phyloP scores from a whole-genome alignment of 2,113 vertebrate species.

The Protobothrops flavoviridis region DNA sequence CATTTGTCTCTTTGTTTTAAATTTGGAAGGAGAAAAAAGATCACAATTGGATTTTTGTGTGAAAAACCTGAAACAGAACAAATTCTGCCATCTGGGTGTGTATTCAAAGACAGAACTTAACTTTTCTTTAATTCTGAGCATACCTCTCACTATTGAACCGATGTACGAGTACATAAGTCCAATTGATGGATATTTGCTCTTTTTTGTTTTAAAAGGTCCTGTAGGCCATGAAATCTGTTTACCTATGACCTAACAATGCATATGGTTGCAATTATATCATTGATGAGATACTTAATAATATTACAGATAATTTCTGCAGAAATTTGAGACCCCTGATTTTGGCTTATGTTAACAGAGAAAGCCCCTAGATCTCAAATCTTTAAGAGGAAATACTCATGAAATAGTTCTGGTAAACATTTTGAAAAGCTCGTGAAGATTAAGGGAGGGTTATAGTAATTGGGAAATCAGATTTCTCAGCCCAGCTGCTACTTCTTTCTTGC shows the following conservation, averaged over 20 bases:
- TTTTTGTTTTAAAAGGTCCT: not conserved
- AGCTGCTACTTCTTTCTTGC: not conserved
- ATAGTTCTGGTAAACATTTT: not conserved
- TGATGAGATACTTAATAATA: not conserved
- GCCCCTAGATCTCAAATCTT: not conserved
- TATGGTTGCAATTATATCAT: not conserved
- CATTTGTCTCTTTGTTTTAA: constrained; percentile 51
- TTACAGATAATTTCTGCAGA: not conserved
- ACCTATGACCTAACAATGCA: not conserved
- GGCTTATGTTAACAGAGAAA: not conserved
- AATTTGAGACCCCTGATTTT: not conserved
- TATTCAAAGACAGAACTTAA: not conserved
- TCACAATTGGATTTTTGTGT: not conserved
- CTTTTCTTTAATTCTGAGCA: not conserved
- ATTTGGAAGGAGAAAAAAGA: not conserved
- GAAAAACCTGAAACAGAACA: not conserved
- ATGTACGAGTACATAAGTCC: not conserved
- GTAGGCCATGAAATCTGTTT: not conserved
- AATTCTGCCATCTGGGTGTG: not conserved
- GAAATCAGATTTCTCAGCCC: not conserved
- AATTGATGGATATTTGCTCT: not conserved
- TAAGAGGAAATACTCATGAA: not conserved
- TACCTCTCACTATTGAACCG: not conserved
- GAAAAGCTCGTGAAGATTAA: not conserved
- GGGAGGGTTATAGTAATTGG: not conserved